These are phyloP conservation scores for Drosophila glabriapex DNA, from an alignment of 2,888 invertebrate species.

Conservation along the genomic window DNA sequence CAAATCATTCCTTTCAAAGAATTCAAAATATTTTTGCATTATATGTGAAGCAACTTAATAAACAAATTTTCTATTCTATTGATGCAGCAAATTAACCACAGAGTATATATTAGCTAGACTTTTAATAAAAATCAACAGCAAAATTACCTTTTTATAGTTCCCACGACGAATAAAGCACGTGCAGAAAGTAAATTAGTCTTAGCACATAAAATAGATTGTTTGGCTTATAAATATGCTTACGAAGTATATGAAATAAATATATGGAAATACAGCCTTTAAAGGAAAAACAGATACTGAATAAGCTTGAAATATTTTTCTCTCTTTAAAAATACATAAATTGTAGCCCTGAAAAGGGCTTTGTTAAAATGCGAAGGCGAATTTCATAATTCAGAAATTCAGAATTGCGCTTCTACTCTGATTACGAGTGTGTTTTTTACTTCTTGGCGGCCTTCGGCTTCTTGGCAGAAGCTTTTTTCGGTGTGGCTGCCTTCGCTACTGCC, in stretches of 20 bases:
- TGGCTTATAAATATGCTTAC: no score
- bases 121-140: no score
- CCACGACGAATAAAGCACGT: no score
- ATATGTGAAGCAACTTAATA: no score
- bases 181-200: no score
- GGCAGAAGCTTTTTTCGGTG: constrained; percentile 38
- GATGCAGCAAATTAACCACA: no score
- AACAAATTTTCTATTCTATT: no score
- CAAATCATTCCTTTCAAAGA: constrained; percentile 32
- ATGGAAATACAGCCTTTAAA: no score
- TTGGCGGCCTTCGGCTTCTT: constrained; percentile 50
- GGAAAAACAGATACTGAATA: not conserved
- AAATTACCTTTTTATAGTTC: no score
- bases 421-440: constrained; percentile 29
- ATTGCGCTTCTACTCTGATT: not conserved
- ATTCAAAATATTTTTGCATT: constrained; percentile 3
- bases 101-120: no score
- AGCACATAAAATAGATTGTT: no score
- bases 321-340: constrained; percentile 10
- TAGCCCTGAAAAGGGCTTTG: constrained; percentile 18
- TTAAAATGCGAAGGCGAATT: not conserved
- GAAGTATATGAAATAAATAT: no score
- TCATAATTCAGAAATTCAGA: not conserved
- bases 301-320: not conserved
- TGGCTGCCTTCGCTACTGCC: constrained; percentile 25